Conservation (phyloP, 2,113 vertebrate genomes). For the Myanophis thanlyinensis region DNA sequence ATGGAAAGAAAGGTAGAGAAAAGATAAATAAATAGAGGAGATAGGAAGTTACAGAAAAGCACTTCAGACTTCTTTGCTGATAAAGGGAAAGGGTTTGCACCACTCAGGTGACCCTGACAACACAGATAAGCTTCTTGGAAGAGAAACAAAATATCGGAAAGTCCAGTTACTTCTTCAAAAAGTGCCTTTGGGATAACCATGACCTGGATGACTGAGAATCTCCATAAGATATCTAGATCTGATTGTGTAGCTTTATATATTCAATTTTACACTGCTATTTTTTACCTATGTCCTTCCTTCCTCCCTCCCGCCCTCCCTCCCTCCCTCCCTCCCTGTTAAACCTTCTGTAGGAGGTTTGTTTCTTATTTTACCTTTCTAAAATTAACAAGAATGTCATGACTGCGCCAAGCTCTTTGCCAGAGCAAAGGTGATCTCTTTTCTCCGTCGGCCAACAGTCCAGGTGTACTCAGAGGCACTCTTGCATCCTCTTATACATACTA, state of each 20-base stretch:
- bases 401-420: neutral
- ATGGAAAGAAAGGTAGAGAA: neutral
- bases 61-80: neutral
- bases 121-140: too few species aligned
- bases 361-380: neutral
- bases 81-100: neutral
- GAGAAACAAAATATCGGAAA: too few species aligned
- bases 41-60: neutral
- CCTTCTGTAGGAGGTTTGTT: neutral
- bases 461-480: neutral
- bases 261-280: neutral
- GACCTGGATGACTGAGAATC: too few species aligned
- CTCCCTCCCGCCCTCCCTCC: accelerated
- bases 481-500: too few species aligned
- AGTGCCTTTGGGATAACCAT: too few species aligned
- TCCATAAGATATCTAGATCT: neutral
- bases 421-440: neutral
- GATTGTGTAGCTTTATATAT: neutral
- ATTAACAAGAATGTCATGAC: neutral
- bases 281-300: neutral
- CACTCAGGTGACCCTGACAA: too few species aligned
- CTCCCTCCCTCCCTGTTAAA: neutral
- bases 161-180: too few species aligned
- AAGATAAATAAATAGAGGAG: neutral
- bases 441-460: neutral